Conservation (phyloP, 2,888 invertebrate species). For the Luperina nickerlii region DNA sequence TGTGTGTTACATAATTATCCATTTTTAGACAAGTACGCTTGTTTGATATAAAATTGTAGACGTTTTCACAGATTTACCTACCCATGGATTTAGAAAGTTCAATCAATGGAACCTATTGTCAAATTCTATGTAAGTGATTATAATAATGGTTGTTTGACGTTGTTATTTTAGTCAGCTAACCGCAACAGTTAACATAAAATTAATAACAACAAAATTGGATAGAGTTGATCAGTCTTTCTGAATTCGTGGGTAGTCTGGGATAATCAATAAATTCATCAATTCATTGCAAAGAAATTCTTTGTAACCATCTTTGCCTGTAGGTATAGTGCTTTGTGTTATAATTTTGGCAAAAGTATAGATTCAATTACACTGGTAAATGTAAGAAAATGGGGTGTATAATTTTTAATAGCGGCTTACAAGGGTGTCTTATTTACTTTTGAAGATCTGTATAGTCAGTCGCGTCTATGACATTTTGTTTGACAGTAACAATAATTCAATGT, state of each 20-base stretch:
- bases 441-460: neutral
- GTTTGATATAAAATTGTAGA: neutral
- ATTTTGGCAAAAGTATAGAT: neutral
- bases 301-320: neutral
- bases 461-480: neutral
- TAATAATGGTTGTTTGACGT: neutral
- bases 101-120: neutral
- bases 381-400: neutral
- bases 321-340: neutral
- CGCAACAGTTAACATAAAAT: neutral
- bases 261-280: neutral
- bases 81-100: neutral
- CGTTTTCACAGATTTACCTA: neutral
- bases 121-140: neutral
- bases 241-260: neutral
- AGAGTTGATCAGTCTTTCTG: neutral
- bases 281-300: neutral
- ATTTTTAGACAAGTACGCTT: neutral
- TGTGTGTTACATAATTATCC: neutral
- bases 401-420: neutral
- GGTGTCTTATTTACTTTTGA: neutral
- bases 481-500: conserved; percentile 16
- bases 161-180: neutral
- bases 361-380: neutral
- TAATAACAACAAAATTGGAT: neutral